A percentile compares a stretch with the other conserved stretches of the same genome.
Evolutionary conservation across 1,140 invertebrate genomes (phyloP).

Genomic region (Hyles euphorbiae): DNA sequence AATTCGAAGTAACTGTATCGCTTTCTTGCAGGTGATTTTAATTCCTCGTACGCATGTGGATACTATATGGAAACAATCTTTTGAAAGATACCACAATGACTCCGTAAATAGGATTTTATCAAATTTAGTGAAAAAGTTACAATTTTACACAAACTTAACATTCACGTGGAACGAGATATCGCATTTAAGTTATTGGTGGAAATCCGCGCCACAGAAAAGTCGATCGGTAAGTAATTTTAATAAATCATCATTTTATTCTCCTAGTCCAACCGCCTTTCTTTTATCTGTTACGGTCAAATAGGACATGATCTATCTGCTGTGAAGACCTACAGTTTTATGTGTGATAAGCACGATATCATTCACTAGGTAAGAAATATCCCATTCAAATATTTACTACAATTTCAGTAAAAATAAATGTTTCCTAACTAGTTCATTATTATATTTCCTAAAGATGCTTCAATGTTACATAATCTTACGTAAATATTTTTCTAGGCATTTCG

Average conservation of each 20-base stretch:
- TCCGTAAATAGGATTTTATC: slow-evolving; percentile 45
- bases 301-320: too few species aligned
- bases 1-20: neutral
- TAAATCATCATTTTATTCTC: neutral
- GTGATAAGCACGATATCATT: too few species aligned
- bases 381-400: too few species aligned
- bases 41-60: slow-evolving; percentile 46
- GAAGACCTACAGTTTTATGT: too few species aligned
- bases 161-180: slow-evolving; percentile 97
- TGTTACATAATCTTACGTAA: neutral
- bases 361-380: too few species aligned
- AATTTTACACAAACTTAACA: slow-evolving; percentile 86
- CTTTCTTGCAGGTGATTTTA: slow-evolving; percentile 47
- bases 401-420: too few species aligned
- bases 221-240: slow-evolving; percentile 34
- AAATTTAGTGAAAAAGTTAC: slow-evolving; percentile 89
- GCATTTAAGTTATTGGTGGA: slow-evolving; percentile 95
- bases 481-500: slow-evolving; percentile 62
- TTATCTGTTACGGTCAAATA: too few species aligned
- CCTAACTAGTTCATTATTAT: too few species aligned
- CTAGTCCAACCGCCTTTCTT: neutral
- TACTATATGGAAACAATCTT: slow-evolving; percentile 50
- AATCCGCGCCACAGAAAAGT: slow-evolving; percentile 57
- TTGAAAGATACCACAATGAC: slow-evolving; percentile 45
- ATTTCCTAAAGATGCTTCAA: too few species aligned